Conservation (phyloP, 1,140 invertebrate genomes). For the Drosophila bocqueti region DNA sequence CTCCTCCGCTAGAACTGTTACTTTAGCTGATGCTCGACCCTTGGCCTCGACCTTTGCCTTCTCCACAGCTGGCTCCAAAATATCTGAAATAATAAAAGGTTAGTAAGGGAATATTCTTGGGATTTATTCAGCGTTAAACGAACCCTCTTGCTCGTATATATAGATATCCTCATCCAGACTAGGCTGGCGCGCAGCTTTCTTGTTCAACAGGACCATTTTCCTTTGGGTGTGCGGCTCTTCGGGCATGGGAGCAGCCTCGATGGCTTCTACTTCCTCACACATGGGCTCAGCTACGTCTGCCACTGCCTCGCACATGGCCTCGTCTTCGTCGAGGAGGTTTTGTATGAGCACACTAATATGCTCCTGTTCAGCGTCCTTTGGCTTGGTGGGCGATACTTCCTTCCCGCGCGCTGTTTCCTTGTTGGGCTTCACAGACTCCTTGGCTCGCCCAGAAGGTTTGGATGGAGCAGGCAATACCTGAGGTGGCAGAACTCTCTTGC, state of each 20-base stretch:
- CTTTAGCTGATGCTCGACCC: not conserved
- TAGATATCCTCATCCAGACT: conserved; percentile 47
- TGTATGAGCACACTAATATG: conserved; percentile 56
- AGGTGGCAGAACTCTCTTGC: not conserved
- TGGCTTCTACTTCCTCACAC: conserved; percentile 10
- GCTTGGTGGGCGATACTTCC: not conserved
- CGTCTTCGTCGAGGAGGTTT: conserved; percentile 59
- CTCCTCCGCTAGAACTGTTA: conserved; percentile 18
- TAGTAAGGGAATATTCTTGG: not conserved
- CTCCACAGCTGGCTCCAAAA: conserved; percentile 6
- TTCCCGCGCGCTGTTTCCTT: not conserved
- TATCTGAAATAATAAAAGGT: not conserved
- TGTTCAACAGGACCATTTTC: conserved; percentile 13
- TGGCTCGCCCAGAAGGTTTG: not conserved
- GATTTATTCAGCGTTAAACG: not conserved
- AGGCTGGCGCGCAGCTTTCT: not conserved
- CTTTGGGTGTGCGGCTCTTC: not conserved
- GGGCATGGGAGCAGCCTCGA: not conserved
- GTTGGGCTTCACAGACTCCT: not conserved
- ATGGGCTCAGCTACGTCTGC: conserved; percentile 31
- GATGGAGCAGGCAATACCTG: not conserved
- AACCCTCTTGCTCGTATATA: conserved; percentile 56
- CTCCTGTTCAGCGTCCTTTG: conserved; percentile 54
- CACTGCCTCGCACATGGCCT: conserved; percentile 15
- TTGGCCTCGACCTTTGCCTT: not conserved